A percentile compares a stretch with the other conserved stretches of the same genome.
These are phyloP conservation scores for Gymnothorax javanicus DNA, from an alignment of 2,797 vertebrate species.

Conservation along the genomic window DNA sequence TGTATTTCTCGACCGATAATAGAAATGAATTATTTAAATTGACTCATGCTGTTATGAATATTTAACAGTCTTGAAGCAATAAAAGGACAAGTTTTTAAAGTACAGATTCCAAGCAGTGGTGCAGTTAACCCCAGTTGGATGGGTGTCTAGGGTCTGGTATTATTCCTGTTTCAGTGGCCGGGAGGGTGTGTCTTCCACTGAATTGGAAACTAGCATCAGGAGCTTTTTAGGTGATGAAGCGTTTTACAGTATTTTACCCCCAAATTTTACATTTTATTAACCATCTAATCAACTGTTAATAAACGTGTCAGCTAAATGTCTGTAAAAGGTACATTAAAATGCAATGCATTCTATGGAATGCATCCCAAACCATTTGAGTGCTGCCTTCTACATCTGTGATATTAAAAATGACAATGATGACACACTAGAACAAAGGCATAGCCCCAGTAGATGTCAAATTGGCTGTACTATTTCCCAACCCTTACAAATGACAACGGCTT, in stretches of 20 bases:
- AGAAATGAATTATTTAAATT: constrained; percentile 47
- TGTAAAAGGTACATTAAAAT: too few species aligned
- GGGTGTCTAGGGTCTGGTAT: background rate
- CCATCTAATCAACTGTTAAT: too few species aligned
- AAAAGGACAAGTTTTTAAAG: constrained; percentile 31
- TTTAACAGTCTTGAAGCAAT: constrained; percentile 40
- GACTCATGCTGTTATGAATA: constrained; percentile 42
- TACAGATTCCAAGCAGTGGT: background rate
- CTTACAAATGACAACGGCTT: background rate
- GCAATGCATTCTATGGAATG: background rate
- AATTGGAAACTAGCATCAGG: constrained; percentile 45
- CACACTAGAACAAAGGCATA: background rate
- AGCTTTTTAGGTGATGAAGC: constrained; percentile 59
- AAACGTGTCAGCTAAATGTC: too few species aligned
- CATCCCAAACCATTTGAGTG: background rate
- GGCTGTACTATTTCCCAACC: background rate
- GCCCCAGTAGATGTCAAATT: background rate
- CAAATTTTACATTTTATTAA: constrained; percentile 39
- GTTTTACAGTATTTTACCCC: constrained; percentile 32
- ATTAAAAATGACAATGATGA: background rate
- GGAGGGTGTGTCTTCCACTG: constrained; percentile 29
- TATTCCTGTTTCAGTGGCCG: background rate
- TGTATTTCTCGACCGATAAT: constrained; percentile 45
- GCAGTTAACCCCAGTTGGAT: constrained; percentile 7
- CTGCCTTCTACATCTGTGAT: background rate